Base-by-base conservation (phyloP, 1,140 invertebrate genomes). In the Papilio xuthus region DNA sequence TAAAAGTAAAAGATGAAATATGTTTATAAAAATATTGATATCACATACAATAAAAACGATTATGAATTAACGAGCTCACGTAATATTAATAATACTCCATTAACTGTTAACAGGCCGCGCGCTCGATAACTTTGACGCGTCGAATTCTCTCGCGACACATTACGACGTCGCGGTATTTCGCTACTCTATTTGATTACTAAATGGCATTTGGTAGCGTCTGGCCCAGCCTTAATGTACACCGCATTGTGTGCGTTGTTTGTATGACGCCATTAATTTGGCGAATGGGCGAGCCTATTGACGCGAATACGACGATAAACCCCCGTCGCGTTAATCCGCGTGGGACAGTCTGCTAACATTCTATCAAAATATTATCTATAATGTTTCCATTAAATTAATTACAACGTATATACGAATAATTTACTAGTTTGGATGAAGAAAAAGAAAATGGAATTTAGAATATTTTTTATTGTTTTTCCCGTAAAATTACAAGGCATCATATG, bases 181-280 rank as follows among this genome's bases (percentile, higher is more conserved):
- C 9, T 72, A 72, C 71, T 72, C 71, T 72, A 72, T 72, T 72
- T 72, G 71, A 72, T 72, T 72, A 47, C 60, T 67, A 72, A 72
- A 72, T 26, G 71, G 15, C 71, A 44, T 44, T 72, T 50, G 41
- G n/a, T 23, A 15, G 1, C 71, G 71, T 42, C 71, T 44, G 71
- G 71, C 41, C 41, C 44, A 73, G 23, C 71, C 41, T 26, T 42
- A 44, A 73, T 50, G 12, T 47, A 73, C 71, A 23, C 20, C 32
- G 41, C 28, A 18, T 32, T 41, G 71, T 73, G 37, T 73, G 20
- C 12, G 20, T 73, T 26, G 71, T 73, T 50, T 47, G 71, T 73
- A 73, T 47, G 37, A 47, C n/a, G 71, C 71, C 20, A 73, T 73
- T 73, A 73, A 73, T 73, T 73, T 73, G 42, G 71, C 71, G 23